Evolutionary conservation across 2,797 vertebrate species (phyloP).

Genomic region (Gymnopithys bicolor): DNA sequence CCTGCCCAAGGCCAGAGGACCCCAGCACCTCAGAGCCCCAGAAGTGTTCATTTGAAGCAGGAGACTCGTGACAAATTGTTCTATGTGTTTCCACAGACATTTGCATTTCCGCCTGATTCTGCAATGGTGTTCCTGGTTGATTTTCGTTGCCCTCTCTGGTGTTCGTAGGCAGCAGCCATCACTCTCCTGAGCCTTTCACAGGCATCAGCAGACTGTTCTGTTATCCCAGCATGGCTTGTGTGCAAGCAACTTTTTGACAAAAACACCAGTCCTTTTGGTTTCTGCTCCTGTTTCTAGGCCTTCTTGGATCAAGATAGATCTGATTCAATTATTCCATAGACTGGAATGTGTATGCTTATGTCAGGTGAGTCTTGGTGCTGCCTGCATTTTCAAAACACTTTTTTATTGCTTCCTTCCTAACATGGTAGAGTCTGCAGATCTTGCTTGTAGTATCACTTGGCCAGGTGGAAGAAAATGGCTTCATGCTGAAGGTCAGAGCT

Average conservation of each 20-base stretch:
- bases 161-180: not conserved
- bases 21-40: not conserved
- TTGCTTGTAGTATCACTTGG: not conserved
- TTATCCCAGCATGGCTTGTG: not conserved
- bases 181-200: not conserved
- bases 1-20: not conserved
- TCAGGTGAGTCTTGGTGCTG: not conserved
- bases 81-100: not conserved
- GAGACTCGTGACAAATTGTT: not conserved
- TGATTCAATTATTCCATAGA: not conserved
- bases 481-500: conserved; percentile 1
- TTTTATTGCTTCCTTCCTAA: not conserved
- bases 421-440: not conserved
- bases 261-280: not conserved
- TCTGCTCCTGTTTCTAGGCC: not conserved
- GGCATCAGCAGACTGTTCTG: not conserved
- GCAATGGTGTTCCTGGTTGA: not conserved
- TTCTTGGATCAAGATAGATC: not conserved
- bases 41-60: not conserved
- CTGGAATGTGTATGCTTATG: not conserved
- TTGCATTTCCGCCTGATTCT: not conserved
- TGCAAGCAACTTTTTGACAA: not conserved
- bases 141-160: not conserved
- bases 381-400: not conserved
- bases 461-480: conserved; percentile 6